Conservation (phyloP, 2,888 invertebrate species). For the Sepioteuthis lessoniana region DNA sequence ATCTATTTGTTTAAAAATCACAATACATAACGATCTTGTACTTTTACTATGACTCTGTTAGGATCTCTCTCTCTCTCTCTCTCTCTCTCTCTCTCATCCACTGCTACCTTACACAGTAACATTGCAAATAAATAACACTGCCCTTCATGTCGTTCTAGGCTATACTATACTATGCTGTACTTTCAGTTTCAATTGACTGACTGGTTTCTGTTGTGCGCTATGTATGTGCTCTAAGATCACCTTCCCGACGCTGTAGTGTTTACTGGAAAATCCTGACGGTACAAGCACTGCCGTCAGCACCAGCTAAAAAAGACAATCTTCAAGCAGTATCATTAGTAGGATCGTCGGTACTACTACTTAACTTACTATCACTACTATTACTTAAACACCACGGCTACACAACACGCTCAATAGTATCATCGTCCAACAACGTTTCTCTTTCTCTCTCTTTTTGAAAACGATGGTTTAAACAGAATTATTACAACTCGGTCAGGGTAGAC, state of each 20-base stretch:
- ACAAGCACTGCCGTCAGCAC: background rate
- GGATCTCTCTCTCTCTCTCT: no score
- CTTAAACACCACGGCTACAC: background rate
- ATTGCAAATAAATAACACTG: background rate
- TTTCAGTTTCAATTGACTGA: constrained; percentile 21
- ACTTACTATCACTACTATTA: background rate
- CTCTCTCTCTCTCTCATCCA: no score
- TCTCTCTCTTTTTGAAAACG: no score
- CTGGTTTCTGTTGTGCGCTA: background rate
- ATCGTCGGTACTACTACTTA: background rate
- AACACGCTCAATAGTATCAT: no score
- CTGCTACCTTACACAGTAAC: no score
- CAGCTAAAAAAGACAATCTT: no score
- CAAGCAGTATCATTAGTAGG: background rate
- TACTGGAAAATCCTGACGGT: background rate
- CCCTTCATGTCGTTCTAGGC: constrained; percentile 33
- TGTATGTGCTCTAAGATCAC: constrained; percentile 20
- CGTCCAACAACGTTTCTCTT: no score
- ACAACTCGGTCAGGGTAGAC: no score
- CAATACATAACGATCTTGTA: no score
- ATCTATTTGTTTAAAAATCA: no score
- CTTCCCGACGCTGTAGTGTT: background rate
- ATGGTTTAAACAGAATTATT: no score
- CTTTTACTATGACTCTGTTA: no score
- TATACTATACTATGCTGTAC: constrained; percentile 4